Evolutionary conservation across 2,113 vertebrate species (phyloP).

Genomic region (Hyperoodon ampullatus): DNA sequence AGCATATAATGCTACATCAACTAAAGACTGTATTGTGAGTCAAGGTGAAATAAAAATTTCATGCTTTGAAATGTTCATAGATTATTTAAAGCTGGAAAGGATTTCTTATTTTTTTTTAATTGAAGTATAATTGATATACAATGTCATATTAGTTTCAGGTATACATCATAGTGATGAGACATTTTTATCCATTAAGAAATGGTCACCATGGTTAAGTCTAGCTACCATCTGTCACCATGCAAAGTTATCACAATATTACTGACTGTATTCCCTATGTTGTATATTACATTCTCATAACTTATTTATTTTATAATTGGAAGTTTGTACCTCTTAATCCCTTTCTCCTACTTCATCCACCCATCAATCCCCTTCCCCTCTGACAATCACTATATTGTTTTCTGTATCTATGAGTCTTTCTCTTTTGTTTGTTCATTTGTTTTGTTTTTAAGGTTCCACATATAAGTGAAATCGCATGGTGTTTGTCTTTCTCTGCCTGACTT

Average conservation of each 20-base stretch:
- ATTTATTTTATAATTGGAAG: neutral
- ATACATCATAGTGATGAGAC: neutral
- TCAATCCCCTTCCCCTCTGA: neutral
- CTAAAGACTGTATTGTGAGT: neutral
- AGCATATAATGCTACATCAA: neutral
- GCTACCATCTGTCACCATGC: neutral
- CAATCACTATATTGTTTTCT: neutral
- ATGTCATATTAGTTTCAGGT: neutral
- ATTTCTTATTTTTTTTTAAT: neutral
- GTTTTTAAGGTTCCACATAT: neutral
- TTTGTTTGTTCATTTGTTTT: neutral
- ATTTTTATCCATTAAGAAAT: neutral
- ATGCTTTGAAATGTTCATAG: neutral
- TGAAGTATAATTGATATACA: neutral
- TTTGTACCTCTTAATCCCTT: neutral
- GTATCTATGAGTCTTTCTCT: neutral
- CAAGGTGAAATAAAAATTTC: neutral
- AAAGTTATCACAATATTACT: neutral
- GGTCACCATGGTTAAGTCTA: neutral
- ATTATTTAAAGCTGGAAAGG: neutral
- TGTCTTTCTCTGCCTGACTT: neutral
- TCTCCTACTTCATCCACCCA: neutral
- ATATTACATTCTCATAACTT: neutral
- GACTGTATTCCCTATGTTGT: neutral
- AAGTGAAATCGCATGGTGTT: neutral